Base-by-base conservation (phyloP, 1,140 invertebrate species). In the Aporrectodea caliginosa region DNA sequence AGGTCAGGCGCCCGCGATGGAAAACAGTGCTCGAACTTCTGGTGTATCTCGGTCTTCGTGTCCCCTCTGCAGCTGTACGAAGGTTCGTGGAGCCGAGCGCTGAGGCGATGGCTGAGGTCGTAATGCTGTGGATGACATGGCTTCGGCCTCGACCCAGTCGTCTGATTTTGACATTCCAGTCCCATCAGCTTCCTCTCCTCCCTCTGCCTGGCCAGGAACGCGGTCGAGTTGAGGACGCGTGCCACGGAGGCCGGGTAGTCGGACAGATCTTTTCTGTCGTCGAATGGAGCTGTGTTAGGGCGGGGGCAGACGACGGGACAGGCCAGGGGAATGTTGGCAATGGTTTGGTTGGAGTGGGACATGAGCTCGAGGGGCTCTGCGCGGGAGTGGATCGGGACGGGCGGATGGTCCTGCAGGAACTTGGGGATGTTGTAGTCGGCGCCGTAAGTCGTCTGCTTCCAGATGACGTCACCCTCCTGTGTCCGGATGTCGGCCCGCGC, bases 331-430 rank as follows among this genome's bases (percentile, higher is more conserved):
- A 58, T 22, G 6, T 58, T 58, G 6, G 43, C 43, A 22, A 58
- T 6, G 43, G 22, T 22, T 22, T 86, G 84, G 81, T 87, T 87
- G 73, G 84, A 82, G 1, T 77, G 70, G 1, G 86, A 87, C 83
- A 87, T 87, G n/a, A 87, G 69, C 73, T 80, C 71, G 0, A 81
- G 77, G 0, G 86, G 85, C 81, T 87, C 86, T 22, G 82, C 79
- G 27, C 86, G 79, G 16, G 82, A 82, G 82, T 80, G 79, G 12
- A 73, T 81, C 12, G 83, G 79, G 16, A 88, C 6, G 6, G 43
- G 35, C 33, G 83, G 79, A 35, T 86, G 81, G 34, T 88, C 85
- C 81, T 88, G 87, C 22, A 88, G 81, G 78, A 87, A 88, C 75
- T 86, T 88, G 43, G 82, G 81, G n/a, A 84, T 84, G 79, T 87